Evolutionary conservation across 2,888 invertebrate genomes (phyloP), one percentile per base, ranked within the genome.

Genomic region (Orthonevra nobilis): DNA sequence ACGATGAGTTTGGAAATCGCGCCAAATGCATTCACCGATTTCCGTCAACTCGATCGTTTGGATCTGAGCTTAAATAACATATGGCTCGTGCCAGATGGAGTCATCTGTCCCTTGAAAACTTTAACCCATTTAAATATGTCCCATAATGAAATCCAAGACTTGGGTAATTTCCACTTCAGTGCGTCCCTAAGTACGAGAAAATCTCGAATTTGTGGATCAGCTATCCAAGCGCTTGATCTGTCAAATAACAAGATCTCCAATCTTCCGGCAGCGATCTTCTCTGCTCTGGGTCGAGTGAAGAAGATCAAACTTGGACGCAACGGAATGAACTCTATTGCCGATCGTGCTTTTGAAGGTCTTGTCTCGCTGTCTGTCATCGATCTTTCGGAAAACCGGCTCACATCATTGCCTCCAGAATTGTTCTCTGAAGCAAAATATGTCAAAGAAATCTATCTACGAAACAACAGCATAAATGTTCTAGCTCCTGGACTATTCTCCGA

Each of bases 41-140:
- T 95, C 82, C 91, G 93, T 58, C 94, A 95, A 87, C 90, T 96
- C 83, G 96, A 96, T 89, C 92, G 94, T 83, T 90, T 96, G 83
- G 96, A 97, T 87, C 90, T 97, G 82, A 96, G 95, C 86, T 92
- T 93, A 85, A 96, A 96, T 89, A 96, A 96, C 88, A 95, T 96
- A 85, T 95, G 95, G 95, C 93, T 94, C 60, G 93, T 96, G 85
- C 96, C 96, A 23, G 94, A 95, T 85, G 93, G 93, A 85, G 91
- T 96, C 85, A 95, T 96, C 87, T 96, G 96, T 85, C 94, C 95
- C 1, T 89, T 96, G 81, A 93, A 94, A 56, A 94, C 94, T 85
- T 90, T 96, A 84, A 93, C 95, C 82, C 91, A 92, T 83, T 89
- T 97, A 82, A 97, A 97, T 87, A 93, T 97, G 74, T 96, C 96